Base-by-base conservation (phyloP, 1,140 invertebrate species). In the Scaptomyza graminum region DNA sequence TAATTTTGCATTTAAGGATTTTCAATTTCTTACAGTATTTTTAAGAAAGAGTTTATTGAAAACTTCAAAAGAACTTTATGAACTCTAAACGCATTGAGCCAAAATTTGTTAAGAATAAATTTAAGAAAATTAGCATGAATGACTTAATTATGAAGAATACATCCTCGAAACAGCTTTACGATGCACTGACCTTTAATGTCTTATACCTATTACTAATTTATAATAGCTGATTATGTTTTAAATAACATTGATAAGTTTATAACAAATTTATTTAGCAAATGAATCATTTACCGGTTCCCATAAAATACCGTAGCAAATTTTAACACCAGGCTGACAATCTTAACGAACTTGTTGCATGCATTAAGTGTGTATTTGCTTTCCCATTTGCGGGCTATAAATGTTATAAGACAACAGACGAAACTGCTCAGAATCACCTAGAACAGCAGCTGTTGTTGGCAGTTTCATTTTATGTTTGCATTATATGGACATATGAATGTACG, bases 291-390 rank as follows among this genome's bases (percentile, higher is more conserved):
- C 4, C 37, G n/a, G n/a, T n/a, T 0, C 4, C 37, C 37, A 41
- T 41, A 41, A 41, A 41, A 41, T n/a, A n/a, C 12, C 37, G 37
- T n/a, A n/a, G 37, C 37, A 41, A 41, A 41, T 41, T 41, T 41
- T 5, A 41, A 41, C 37, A 9, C 12, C 37, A 41, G 5, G 37
- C n/a, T 41, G 37, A 47, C 44, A 47, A 12, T 47, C 18, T 22
- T 15, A 41, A 41, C n/a, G n/a, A 5, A 69, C 59, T 43, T 69
- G 64, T 67, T 67, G 56, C 37, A 28, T 52, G 18, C 18, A 22
- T 55, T 11, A 47, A 41, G 37, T 41, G n/a, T 28, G 31, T 62
- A 31, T 69, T 55, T 54, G 49, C 51, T 55, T 62, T 16, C 44
- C 6, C 59, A 55, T 57, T 55, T 34, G 22, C 13, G n/a, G 6